A percentile compares a stretch with the other conserved stretches of the same genome.
Evolutionary conservation across 2,113 vertebrate species (phyloP).

Genomic region (Sebastes fasciatus): DNA sequence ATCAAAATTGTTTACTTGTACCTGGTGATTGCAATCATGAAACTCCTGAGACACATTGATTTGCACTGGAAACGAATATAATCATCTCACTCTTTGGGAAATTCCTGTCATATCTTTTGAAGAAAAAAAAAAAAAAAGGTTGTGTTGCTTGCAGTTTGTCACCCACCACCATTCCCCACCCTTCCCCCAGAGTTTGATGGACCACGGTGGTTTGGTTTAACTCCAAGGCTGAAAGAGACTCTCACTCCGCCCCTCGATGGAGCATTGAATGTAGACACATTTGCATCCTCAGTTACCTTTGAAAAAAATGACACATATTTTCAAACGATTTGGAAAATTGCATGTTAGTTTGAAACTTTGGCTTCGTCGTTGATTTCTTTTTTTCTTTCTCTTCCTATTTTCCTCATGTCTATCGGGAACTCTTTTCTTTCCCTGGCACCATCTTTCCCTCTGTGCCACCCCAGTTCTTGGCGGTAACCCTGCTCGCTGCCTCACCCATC

Average conservation of each 20-base stretch:
- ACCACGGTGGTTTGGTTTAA: not conserved
- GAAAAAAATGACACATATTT: not conserved
- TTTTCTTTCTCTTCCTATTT: slow-evolving; percentile 30
- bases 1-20: not conserved
- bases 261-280: not conserved
- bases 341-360: slow-evolving; percentile 11
- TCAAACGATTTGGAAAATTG: not conserved
- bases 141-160: not conserved
- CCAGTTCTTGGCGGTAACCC: slow-evolving; percentile 73
- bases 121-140: too few species aligned
- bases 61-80: not conserved
- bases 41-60: not conserved
- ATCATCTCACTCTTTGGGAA: not conserved
- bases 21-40: slow-evolving; percentile 12
- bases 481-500: slow-evolving; percentile 77
- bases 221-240: not conserved
- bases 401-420: slow-evolving; percentile 44
- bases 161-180: not conserved
- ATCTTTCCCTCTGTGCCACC: slow-evolving; percentile 54
- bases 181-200: too few species aligned
- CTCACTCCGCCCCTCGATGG: not conserved
- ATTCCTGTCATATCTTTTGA: not conserved
- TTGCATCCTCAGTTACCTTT: not conserved
- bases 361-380: slow-evolving; percentile 3
- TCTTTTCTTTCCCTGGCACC: slow-evolving; percentile 47